These are phyloP conservation scores for Actias luna DNA, from an alignment of 2,888 invertebrate genomes.

Conservation along the genomic window DNA sequence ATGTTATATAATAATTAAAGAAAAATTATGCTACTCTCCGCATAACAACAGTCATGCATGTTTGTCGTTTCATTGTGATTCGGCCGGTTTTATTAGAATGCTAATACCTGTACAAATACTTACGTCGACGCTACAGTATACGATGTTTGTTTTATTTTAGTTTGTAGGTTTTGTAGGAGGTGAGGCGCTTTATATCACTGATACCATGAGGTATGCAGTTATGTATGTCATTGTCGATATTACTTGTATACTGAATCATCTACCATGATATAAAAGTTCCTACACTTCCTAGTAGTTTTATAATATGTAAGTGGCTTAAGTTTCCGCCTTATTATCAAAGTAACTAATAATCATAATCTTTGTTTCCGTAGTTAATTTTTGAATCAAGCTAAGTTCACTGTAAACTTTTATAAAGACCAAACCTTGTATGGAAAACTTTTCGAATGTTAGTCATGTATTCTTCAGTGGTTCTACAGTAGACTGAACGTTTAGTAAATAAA, in stretches of 20 bases:
- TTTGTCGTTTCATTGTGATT: constrained; percentile 12
- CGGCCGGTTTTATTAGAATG: constrained; percentile 6
- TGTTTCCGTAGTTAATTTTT: too few species aligned
- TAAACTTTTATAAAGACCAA: too few species aligned
- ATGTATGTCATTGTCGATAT: constrained; percentile 8
- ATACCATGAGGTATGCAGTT: background rate
- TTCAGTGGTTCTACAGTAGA: too few species aligned
- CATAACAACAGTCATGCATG: constrained; percentile 1
- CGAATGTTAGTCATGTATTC: too few species aligned
- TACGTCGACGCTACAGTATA: constrained; percentile 8
- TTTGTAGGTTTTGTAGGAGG: constrained; percentile 14
- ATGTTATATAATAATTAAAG: background rate
- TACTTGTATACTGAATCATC: constrained; percentile 3
- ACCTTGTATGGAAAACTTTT: too few species aligned
- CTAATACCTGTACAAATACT: constrained; percentile 17
- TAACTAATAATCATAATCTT: too few species aligned
- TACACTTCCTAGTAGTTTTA: too few species aligned
- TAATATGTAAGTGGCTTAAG: too few species aligned
- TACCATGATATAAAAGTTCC: too few species aligned
- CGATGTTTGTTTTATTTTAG: constrained; percentile 1
- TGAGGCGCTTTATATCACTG: constrained; percentile 9
- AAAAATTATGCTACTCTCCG: constrained; percentile 4
- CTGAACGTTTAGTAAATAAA: too few species aligned
- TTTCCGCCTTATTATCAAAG: too few species aligned
- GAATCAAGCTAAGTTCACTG: too few species aligned